Evolutionary conservation across 1,140 invertebrate genomes (phyloP).

Genomic region (Bombus pyrosoma): DNA sequence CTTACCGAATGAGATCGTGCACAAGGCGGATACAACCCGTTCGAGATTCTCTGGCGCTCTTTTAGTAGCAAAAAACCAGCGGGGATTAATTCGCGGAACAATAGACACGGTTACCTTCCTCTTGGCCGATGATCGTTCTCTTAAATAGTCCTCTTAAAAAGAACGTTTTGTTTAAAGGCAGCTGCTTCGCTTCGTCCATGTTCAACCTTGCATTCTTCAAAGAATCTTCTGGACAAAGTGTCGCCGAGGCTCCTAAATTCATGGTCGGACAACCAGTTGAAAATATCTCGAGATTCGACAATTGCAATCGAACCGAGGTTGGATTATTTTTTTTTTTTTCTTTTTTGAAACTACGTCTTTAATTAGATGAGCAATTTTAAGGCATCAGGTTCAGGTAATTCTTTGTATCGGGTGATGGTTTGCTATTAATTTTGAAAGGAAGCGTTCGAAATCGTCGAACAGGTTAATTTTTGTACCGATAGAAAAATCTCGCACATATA

Average conservation of each 20-base stretch:
- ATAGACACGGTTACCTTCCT: conserved; percentile 34
- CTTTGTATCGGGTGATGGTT: background rate
- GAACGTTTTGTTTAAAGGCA: conserved; percentile 37
- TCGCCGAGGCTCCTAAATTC: background rate
- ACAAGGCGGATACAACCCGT: background rate
- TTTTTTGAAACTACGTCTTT: background rate
- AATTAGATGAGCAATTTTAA: no score
- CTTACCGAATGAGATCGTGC: background rate
- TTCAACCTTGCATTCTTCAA: conserved; percentile 12
- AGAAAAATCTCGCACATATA: no score
- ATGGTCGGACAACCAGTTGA: conserved; percentile 1
- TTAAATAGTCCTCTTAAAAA: conserved; percentile 8
- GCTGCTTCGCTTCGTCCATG: background rate
- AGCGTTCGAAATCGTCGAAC: no score
- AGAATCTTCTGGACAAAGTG: background rate
- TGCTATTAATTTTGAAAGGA: background rate
- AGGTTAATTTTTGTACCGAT: no score
- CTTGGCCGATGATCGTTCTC: conserved; percentile 28
- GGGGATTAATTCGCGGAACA: conserved; percentile 30
- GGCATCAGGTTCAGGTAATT: no score
- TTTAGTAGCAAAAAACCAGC: conserved; percentile 15
- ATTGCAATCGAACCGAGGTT: background rate
- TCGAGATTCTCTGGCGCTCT: background rate
- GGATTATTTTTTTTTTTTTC: no score
- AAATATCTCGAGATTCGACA: no score